These are phyloP conservation scores for Pandion haliaetus DNA, from an alignment of 2,113 vertebrate species.

Conservation along the genomic window DNA sequence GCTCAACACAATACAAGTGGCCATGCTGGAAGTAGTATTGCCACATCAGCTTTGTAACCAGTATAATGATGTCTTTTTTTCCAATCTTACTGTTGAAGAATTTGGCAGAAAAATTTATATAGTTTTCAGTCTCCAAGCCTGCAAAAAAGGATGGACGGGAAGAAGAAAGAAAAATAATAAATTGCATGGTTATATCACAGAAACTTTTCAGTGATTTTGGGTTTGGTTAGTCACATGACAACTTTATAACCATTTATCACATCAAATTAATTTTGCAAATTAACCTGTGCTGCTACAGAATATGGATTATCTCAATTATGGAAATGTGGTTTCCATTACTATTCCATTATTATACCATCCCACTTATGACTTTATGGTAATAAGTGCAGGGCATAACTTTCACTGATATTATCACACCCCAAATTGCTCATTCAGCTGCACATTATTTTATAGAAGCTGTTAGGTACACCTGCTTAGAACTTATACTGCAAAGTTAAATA, in stretches of 20 bases:
- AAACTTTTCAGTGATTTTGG: background rate
- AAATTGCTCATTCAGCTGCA: slow-evolving; percentile 3
- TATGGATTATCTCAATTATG: slow-evolving; percentile 57
- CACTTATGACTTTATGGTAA: slow-evolving; percentile 24
- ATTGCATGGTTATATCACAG: background rate
- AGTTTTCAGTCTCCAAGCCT: background rate
- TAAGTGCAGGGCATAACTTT: slow-evolving; percentile 38
- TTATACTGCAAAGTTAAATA: background rate
- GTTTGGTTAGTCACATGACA: background rate
- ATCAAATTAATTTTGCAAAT: slow-evolving; percentile 56
- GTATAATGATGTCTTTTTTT: background rate
- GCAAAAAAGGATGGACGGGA: background rate
- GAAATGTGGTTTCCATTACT: slow-evolving; percentile 37
- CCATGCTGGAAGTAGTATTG: background rate
- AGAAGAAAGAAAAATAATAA: background rate
- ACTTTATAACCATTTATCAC: slow-evolving; percentile 10
- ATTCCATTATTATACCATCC: slow-evolving; percentile 24
- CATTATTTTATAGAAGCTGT: background rate
- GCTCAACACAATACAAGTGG: background rate
- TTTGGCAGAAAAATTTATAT: background rate
- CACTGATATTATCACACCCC: background rate
- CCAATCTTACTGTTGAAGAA: background rate
- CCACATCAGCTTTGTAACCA: background rate
- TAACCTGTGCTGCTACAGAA: slow-evolving; percentile 20
- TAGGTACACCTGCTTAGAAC: background rate